Percentiles rank a stretch among this genome's conserved stretches.
Evolutionary conservation across 2,113 vertebrate genomes (phyloP).

Genomic region (Thomomys bottae): DNA sequence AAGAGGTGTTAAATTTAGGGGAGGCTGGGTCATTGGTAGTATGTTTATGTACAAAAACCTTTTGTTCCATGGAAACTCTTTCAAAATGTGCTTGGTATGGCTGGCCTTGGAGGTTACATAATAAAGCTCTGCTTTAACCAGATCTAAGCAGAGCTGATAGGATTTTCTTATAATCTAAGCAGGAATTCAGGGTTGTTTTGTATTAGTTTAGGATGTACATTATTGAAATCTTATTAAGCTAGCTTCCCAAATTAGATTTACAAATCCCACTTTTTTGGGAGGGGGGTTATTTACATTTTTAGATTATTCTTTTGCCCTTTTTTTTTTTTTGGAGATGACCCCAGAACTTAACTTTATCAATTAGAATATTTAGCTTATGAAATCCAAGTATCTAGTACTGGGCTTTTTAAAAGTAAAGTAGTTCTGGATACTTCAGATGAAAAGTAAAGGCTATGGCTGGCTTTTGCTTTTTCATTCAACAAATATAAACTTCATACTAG

Average conservation of each 20-base stretch:
- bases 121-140: constrained; percentile 26
- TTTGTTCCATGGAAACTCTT: not conserved
- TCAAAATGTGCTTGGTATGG: not conserved
- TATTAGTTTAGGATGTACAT: not conserved
- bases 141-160: not conserved
- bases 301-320: not conserved
- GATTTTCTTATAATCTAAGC: constrained; percentile 43
- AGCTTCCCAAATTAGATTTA: constrained; percentile 13
- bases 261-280: not conserved
- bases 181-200: constrained; percentile 44
- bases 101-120: not conserved
- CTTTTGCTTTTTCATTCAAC: not conserved
- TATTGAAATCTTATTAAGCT: not conserved
- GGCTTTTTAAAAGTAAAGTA: not conserved
- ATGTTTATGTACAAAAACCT: not conserved
- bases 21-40: not conserved
- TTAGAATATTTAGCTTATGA: constrained; percentile 47
- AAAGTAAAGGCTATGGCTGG: not conserved
- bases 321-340: constrained; percentile 2
- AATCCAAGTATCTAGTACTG: constrained; percentile 4
- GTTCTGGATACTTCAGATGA: not conserved
- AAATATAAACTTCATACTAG: not conserved
- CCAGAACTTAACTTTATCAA: constrained; percentile 11
- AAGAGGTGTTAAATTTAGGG: not conserved
- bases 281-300: not conserved